Base-by-base conservation (phyloP, 2,113 vertebrate genomes). In the Mesitornis unicolor region DNA sequence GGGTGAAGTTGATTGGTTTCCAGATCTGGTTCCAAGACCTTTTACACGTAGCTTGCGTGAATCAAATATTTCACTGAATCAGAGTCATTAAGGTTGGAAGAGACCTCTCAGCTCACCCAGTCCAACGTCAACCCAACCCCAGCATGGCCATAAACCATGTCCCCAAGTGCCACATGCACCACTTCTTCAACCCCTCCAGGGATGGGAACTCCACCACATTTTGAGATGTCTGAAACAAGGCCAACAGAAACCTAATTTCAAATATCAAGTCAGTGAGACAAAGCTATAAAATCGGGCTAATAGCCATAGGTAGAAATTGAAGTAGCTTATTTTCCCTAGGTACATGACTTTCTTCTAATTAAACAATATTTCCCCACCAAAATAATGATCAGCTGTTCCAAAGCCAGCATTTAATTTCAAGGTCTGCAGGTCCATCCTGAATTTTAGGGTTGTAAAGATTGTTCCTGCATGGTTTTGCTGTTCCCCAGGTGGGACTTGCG, bases 401-500 rank as follows among this genome's bases (percentile, higher is more conserved):
- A 59, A 86, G 10, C 22, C 12, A 63, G 18, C 24, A 21, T 67
- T 35, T 75, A 28, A 84, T 76, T 94, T 92, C 11, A 33, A 19
- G 67, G 9, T 40, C 22, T 85, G 29, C 10, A 36, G 14, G 13
- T 53, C 7, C 1, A 4, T 68, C 16, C 73, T 85, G 29, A 79
- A n/a, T 75, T n/a, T 42, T 69, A 45, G 26, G 26, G 9, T 53
- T 85, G 19, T 79, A 69, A 43, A 47, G 11, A 7, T 16, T 70
- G 42, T 47, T 84, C 22, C 13, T 57, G 28, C 9, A 2, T 65
- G 83, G 16, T 80, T 88, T 70, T 75, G 14, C 47, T 92, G 0
- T 71, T 92, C 8, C 24, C 53, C 94, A 99, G 99, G 98, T 99
- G 92, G 99, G 98, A 25, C 99, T 99, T 97, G 98, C 98, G 93